A percentile compares a stretch with the other conserved stretches of the same genome.
Evolutionary conservation across 2,797 vertebrate genomes (phyloP).

Genomic region (Microchirus variegatus): DNA sequence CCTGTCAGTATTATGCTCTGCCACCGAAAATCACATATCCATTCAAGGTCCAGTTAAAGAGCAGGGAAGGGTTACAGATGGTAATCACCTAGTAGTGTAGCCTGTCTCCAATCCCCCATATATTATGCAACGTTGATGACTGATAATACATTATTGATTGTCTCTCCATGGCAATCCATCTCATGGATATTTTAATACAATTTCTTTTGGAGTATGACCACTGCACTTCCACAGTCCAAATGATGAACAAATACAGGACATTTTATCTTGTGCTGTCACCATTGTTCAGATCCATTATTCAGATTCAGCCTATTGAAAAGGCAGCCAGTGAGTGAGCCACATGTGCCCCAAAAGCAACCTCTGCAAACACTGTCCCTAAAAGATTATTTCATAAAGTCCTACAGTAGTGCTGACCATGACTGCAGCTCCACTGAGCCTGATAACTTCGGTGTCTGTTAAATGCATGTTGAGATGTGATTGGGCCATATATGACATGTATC

Average conservation of each 20-base stretch:
- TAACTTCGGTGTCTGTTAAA: no score
- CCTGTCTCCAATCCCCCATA: constrained; percentile 65
- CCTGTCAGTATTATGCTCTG: constrained; percentile 37
- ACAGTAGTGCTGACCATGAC: no score
- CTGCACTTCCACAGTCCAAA: constrained; percentile 31
- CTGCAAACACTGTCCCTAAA: no score
- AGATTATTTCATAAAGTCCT: no score
- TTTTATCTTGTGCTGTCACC: not conserved
- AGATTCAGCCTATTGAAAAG: no score
- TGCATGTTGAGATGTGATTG: no score
- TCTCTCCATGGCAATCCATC: constrained; percentile 58
- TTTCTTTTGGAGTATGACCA: constrained; percentile 53
- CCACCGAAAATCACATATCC: constrained; percentile 55
- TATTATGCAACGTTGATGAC: constrained; percentile 75
- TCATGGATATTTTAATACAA: constrained; percentile 74
- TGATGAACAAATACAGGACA: constrained; percentile 41
- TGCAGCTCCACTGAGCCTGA: no score
- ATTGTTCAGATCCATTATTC: not conserved
- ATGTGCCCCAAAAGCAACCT: no score
- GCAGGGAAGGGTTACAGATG: constrained; percentile 50
- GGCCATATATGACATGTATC: no score
- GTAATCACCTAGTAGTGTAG: constrained; percentile 62
- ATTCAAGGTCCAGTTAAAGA: constrained; percentile 56
- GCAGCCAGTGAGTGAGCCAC: no score
- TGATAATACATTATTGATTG: constrained; percentile 76